phyloP scores from a whole-genome alignment of 2,888 invertebrate species.

The Drosophila phalerata region DNA sequence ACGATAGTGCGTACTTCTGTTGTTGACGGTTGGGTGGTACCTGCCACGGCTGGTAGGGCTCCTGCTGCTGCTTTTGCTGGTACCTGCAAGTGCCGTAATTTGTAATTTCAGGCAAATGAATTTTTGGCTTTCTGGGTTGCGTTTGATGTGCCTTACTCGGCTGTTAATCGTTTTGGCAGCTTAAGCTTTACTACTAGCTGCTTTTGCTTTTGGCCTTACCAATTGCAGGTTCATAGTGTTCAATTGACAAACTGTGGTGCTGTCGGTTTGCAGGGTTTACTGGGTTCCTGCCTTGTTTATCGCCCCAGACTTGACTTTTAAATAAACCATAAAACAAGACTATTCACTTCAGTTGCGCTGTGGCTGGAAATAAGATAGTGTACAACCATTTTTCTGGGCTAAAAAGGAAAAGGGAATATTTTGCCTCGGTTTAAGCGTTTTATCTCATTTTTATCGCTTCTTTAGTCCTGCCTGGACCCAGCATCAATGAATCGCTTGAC shows the following conservation, averaged over 20 bases:
- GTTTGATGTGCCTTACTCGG: slow-evolving; percentile 11
- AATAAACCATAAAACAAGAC: slow-evolving; percentile 81
- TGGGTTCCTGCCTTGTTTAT: slow-evolving; percentile 53
- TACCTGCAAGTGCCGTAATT: slow-evolving; percentile 78
- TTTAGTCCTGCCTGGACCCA: slow-evolving; percentile 53
- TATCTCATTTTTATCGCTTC: slow-evolving; percentile 78
- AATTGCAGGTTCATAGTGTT: slow-evolving; percentile 64
- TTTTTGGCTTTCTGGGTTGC: slow-evolving; percentile 68
- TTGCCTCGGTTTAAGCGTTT: slow-evolving; percentile 63
- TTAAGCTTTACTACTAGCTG: slow-evolving; percentile 39
- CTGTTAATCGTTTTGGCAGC: slow-evolving; percentile 70
- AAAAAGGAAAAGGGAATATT: slow-evolving; percentile 15
- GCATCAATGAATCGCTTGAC: slow-evolving; percentile 38
- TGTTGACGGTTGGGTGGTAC: background rate
- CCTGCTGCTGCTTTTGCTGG: slow-evolving; percentile 6
- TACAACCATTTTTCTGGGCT: slow-evolving; percentile 41
- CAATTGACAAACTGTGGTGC: slow-evolving; percentile 67
- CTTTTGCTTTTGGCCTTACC: slow-evolving; percentile 32
- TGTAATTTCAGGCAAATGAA: slow-evolving; percentile 81
- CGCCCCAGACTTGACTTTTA: slow-evolving; percentile 63
- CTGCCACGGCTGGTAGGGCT: no score
- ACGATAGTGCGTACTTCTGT: slow-evolving; percentile 17
- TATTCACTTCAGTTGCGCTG: slow-evolving; percentile 80
- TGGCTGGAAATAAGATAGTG: slow-evolving; percentile 56
- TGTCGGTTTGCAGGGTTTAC: background rate